Base-by-base conservation (phyloP, 2,888 invertebrate species). In the Phania funesta region DNA sequence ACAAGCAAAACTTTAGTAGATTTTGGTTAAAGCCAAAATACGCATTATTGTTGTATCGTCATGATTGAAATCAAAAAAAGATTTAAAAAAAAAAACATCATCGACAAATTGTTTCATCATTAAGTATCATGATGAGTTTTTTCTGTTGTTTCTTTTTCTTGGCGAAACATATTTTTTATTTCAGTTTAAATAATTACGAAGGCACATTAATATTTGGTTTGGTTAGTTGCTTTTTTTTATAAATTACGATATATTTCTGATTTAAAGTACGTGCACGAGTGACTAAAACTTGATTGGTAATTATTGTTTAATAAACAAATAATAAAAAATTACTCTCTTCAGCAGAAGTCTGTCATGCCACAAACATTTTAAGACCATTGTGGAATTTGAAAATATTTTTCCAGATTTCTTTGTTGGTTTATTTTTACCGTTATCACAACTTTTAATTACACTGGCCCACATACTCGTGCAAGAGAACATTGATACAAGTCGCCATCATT, bases 281-380 rank as follows among this genome's bases (percentile, higher is more conserved):
- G 54, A n/a, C n/a, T 68, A 41, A 48, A 73, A 35, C 38, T 73
- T 67, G 48, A 58, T 38, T 64, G 64, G 48, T 70, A 75, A 50
- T 65, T 44, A 38, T 58, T 56, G 41, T 58, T 58, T 56, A 70
- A 65, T 52, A 76, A 81, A 76, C 62, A 77, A 71, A 62, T 11
- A 22, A 68, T 48, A 32, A 16, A 50, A 58, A 35, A 54, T 22
- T 29, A 41, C 2, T 38, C 24, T 20, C 29, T 29, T 46, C 22
- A 32, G 24, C 46, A 41, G 8, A 16, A 44, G 18, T 26, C 65
- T 80, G 65, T 65, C 38, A 76, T 20, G 60, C 60, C 60, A 67
- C 38, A 81, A 76, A 38, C 38, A 67, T 73, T 54, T 67, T 35
- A 44, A 65, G 65, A 46, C 58, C 48, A 50, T 68, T 54, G 75